A percentile compares a stretch with the other conserved stretches of the same genome.
phyloP scores from a whole-genome alignment of 2,888 invertebrate species.

The Agrochola macilenta region DNA sequence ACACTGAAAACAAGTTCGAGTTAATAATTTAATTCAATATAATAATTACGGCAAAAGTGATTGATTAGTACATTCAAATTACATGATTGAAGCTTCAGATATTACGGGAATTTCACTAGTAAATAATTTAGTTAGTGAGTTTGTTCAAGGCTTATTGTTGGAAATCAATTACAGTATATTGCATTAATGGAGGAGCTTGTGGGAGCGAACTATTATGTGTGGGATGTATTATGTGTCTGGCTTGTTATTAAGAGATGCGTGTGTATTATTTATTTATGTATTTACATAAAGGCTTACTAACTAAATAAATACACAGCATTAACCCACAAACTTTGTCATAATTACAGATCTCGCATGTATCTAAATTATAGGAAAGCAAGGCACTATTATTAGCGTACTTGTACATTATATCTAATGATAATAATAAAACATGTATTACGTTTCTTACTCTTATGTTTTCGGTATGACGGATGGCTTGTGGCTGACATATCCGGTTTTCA shows the following conservation, averaged over 20 bases:
- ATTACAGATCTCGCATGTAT: background rate
- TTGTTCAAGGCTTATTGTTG: conserved; percentile 7
- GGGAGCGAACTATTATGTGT: background rate
- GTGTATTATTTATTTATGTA: too few species aligned
- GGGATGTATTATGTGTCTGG: background rate
- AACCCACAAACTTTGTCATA: background rate
- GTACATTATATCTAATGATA: background rate
- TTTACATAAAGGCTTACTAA: background rate
- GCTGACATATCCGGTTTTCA: too few species aligned
- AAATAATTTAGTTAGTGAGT: conserved; percentile 16
- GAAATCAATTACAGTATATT: conserved; percentile 10
- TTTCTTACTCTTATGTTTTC: too few species aligned
- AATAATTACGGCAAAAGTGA: conserved; percentile 48
- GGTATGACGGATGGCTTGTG: too few species aligned
- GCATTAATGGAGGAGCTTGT: background rate
- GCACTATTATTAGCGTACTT: background rate
- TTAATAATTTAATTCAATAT: conserved; percentile 39
- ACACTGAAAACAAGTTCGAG: conserved; percentile 35
- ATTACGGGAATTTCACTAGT: conserved; percentile 13
- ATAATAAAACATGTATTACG: background rate
- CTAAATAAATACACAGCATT: background rate
- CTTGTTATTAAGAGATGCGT: background rate
- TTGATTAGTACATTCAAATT: conserved; percentile 53
- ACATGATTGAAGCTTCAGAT: conserved; percentile 26
- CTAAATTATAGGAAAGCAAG: background rate